Evolutionary conservation across 2,888 invertebrate species (phyloP).

Genomic region (Hofmannophila pseudospretella): DNA sequence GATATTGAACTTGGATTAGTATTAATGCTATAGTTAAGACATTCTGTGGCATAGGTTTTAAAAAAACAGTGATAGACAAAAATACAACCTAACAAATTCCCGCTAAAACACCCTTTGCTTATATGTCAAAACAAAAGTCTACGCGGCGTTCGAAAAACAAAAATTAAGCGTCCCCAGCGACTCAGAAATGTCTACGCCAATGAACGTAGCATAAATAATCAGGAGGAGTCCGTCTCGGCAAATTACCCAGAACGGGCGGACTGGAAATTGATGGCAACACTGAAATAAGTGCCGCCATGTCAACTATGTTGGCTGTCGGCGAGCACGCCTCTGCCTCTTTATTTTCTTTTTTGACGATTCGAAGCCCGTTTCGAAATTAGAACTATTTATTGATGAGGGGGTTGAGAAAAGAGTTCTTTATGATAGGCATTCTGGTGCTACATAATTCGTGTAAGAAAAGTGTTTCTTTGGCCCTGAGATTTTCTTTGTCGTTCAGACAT

Average conservation of each 20-base stretch:
- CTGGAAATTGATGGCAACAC: conserved; percentile 34
- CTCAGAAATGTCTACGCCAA: conserved; percentile 46
- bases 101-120: conserved; percentile 28
- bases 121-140: conserved; percentile 41
- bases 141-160: conserved; percentile 22
- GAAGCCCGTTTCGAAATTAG: conserved; percentile 37
- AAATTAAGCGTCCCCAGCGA: conserved; percentile 38
- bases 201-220: conserved; percentile 63
- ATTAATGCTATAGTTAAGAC: too few relatives aligned
- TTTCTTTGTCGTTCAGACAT: too few relatives aligned
- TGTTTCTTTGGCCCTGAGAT: too few relatives aligned
- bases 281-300: conserved; percentile 43
- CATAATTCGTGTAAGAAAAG: too few relatives aligned
- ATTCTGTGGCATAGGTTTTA: too few relatives aligned
- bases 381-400: conserved; percentile 27
- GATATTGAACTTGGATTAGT: too few relatives aligned
- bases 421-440: background rate
- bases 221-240: conserved; percentile 57
- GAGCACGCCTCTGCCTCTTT: conserved; percentile 29
- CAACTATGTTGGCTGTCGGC: conserved; percentile 44
- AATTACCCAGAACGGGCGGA: conserved; percentile 66
- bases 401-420: background rate
- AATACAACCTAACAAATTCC: conserved; percentile 13
- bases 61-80: too few relatives aligned
- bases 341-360: conserved; percentile 29